phyloP scores from a whole-genome alignment of 2,888 invertebrate species.

The Dynastes tityus region DNA sequence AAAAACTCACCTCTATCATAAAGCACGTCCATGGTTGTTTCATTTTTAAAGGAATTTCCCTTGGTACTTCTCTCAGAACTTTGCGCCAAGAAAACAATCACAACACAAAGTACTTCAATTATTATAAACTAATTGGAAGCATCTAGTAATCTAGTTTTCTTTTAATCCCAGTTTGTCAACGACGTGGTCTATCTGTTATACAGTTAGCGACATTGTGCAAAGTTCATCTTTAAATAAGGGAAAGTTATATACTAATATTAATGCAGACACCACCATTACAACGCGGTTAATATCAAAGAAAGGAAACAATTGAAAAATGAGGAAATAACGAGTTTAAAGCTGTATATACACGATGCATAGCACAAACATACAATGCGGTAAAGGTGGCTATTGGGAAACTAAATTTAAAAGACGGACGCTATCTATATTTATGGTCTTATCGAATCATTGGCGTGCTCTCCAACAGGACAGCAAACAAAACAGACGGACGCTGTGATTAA shows the following conservation, averaged over 20 bases:
- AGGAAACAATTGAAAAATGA: constrained; percentile 30
- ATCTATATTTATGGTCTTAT: constrained; percentile 47
- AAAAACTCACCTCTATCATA: constrained; percentile 27
- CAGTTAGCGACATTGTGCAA: not conserved
- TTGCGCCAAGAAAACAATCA: not conserved
- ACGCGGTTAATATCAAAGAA: constrained; percentile 25
- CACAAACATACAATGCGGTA: constrained; percentile 27
- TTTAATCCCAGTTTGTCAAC: not conserved
- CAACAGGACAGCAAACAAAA: not conserved
- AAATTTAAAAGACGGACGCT: constrained; percentile 41
- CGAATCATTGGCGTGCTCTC: constrained; percentile 33
- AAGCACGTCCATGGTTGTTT: constrained; percentile 23
- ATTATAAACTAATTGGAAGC: constrained; percentile 4
- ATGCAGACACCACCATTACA: not conserved
- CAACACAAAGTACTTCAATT: not conserved
- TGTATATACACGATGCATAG: not conserved
- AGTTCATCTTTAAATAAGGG: constrained; percentile 22
- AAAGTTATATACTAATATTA: not conserved
- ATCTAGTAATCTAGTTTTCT: not conserved
- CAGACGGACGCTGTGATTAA: constrained; percentile 7
- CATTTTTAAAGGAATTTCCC: not conserved
- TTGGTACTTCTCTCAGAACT: not conserved
- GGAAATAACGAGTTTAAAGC: constrained; percentile 29
- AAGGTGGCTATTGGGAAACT: constrained; percentile 42
- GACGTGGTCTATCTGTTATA: not conserved